These are phyloP conservation scores for Bettongia penicillata DNA, from an alignment of 2,113 vertebrate species.

Conservation along the genomic window DNA sequence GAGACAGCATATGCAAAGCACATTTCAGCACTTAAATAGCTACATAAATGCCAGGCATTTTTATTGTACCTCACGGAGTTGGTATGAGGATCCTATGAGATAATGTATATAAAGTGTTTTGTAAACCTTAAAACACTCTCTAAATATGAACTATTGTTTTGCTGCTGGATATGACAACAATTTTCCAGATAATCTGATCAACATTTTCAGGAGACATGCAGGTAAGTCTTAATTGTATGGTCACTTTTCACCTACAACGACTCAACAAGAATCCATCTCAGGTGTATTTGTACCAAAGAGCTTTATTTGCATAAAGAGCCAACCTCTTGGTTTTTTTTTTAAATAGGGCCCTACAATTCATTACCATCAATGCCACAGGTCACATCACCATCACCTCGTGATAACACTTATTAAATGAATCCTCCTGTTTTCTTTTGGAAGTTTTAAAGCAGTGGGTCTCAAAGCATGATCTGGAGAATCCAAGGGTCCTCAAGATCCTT, in stretches of 20 bases:
- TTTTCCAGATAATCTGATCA: slow-evolving; percentile 7
- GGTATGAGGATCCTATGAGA: neutral
- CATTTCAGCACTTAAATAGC: neutral
- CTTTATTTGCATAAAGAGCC: neutral
- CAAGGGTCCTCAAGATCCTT: neutral
- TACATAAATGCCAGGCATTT: neutral
- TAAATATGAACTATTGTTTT: neutral
- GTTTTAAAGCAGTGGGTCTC: neutral
- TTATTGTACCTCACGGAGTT: neutral
- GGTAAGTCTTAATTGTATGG: neutral
- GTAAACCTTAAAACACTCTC: neutral
- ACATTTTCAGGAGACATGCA: neutral
- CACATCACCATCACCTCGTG: accelerated
- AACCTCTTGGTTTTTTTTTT: neutral
- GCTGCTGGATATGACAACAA: neutral
- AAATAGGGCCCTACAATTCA: neutral
- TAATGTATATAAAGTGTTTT: neutral
- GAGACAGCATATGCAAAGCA: neutral
- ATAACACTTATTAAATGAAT: neutral
- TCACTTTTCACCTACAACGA: neutral
- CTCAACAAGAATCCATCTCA: neutral
- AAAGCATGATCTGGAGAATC: neutral
- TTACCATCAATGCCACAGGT: neutral
- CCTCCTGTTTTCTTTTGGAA: neutral
- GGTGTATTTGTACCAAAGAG: neutral